Conservation (phyloP, 2,888 invertebrate genomes). For the Cheilosia vernalis region DNA sequence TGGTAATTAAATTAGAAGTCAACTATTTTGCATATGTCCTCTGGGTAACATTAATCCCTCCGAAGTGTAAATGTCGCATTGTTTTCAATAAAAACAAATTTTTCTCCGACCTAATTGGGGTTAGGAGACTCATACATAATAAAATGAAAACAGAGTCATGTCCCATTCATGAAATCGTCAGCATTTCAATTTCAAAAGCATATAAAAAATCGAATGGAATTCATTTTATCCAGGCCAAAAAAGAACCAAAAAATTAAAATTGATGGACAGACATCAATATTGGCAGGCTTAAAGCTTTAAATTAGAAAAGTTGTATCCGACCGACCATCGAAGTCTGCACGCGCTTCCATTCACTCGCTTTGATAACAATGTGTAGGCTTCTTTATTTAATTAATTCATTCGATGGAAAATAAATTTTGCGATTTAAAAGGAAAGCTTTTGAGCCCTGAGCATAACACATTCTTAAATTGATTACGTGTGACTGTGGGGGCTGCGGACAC, state of each 20-base stretch:
- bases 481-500: neutral
- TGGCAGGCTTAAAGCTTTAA: too few species aligned
- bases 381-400: conserved; percentile 25
- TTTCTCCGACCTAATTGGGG: neutral
- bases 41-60: neutral
- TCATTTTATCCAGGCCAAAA: too few species aligned
- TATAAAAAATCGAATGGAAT: too few species aligned
- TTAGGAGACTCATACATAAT: neutral
- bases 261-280: too few species aligned
- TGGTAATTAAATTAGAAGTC: conserved; percentile 50
- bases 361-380: neutral
- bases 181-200: too few species aligned
- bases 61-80: neutral
- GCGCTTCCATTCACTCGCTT: too few species aligned
- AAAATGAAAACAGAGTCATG: neutral
- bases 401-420: neutral
- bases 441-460: neutral
- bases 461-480: conserved; percentile 13
- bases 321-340: too few species aligned
- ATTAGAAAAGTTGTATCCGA: too few species aligned
- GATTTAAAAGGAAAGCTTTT: neutral
- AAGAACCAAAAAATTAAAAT: too few species aligned
- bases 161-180: too few species aligned
- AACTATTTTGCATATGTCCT: neutral
- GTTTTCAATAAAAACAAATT: conserved; percentile 24